Percentiles rank a stretch among this genome's conserved stretches.
Conservation (phyloP, 2,888 invertebrate species). For the Druceiella hillmani region DNA sequence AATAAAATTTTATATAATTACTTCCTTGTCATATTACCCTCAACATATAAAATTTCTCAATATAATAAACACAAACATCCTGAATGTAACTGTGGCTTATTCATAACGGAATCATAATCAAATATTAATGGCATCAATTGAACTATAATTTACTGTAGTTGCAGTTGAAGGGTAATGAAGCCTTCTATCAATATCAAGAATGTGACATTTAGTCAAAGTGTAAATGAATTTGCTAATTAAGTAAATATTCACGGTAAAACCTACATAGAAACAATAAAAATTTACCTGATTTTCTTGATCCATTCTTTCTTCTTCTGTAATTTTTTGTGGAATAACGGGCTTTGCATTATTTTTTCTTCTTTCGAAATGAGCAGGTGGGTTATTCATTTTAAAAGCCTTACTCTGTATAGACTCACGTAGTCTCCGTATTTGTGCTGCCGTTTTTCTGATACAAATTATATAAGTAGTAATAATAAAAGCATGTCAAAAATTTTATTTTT, state of each 20-base stretch:
- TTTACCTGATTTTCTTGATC: conserved; percentile 56
- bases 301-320: conserved; percentile 44
- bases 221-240: background rate
- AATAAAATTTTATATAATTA: too few relatives aligned
- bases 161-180: background rate
- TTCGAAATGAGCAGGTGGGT: conserved; percentile 50
- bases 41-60: too few relatives aligned
- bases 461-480: conserved; percentile 6
- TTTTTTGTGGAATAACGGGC: conserved; percentile 30
- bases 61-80: too few relatives aligned
- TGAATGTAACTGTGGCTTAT: too few relatives aligned
- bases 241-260: background rate
- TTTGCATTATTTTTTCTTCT: conserved; percentile 37
- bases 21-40: too few relatives aligned
- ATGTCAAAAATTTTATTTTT: background rate
- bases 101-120: too few relatives aligned
- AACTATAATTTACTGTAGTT: too few relatives aligned
- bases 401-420: conserved; percentile 62
- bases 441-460: conserved; percentile 50
- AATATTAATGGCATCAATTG: too few relatives aligned
- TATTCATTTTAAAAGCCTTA: conserved; percentile 57
- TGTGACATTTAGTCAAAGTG: background rate
- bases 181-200: background rate
- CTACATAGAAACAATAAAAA: background rate
- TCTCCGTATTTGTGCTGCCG: conserved; percentile 62